These are phyloP conservation scores for Corydoras maculifer DNA, from an alignment of 2,113 vertebrate species.

Conservation along the genomic window DNA sequence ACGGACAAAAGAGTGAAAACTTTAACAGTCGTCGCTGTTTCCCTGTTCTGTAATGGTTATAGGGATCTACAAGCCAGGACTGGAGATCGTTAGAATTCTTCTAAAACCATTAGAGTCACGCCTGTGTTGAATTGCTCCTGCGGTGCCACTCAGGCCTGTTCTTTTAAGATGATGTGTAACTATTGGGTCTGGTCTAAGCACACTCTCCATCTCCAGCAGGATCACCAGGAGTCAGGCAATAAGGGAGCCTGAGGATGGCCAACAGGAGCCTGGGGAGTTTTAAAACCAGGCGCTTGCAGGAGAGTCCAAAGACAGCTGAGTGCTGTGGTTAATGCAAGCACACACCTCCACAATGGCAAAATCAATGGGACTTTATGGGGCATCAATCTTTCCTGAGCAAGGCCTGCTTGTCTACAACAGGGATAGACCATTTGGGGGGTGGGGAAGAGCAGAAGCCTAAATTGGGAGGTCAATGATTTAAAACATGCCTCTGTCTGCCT, in stretches of 20 bases:
- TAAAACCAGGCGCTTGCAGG: slow-evolving; percentile 58
- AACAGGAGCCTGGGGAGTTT: slow-evolving; percentile 56
- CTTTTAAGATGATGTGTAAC: slow-evolving; percentile 70
- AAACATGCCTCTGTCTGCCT: too few relatives aligned
- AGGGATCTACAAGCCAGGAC: slow-evolving; percentile 26
- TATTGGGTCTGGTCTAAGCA: slow-evolving; percentile 53
- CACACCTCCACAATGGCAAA: slow-evolving; percentile 70
- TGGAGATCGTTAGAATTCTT: slow-evolving; percentile 28
- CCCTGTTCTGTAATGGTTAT: neutral
- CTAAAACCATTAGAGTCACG: slow-evolving; percentile 52
- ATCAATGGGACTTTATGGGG: slow-evolving; percentile 70
- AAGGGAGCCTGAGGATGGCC: slow-evolving; percentile 57
- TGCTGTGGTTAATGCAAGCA: slow-evolving; percentile 73
- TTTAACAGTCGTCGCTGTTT: neutral
- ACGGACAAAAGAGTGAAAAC: neutral
- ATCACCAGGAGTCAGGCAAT: slow-evolving; percentile 49
- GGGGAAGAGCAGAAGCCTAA: slow-evolving; percentile 49
- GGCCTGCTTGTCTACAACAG: slow-evolving; percentile 54
- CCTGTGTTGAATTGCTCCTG: slow-evolving; percentile 61
- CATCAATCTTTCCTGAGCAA: slow-evolving; percentile 68
- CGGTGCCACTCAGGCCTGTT: slow-evolving; percentile 58
- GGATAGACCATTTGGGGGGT: slow-evolving; percentile 28
- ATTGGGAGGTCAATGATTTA: slow-evolving; percentile 28
- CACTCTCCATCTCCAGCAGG: slow-evolving; percentile 55
- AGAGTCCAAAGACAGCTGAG: slow-evolving; percentile 69